Percentiles rank a stretch among this genome's conserved stretches.
phyloP scores from a whole-genome alignment of 2,797 vertebrate species.

The Emys orbicularis region DNA sequence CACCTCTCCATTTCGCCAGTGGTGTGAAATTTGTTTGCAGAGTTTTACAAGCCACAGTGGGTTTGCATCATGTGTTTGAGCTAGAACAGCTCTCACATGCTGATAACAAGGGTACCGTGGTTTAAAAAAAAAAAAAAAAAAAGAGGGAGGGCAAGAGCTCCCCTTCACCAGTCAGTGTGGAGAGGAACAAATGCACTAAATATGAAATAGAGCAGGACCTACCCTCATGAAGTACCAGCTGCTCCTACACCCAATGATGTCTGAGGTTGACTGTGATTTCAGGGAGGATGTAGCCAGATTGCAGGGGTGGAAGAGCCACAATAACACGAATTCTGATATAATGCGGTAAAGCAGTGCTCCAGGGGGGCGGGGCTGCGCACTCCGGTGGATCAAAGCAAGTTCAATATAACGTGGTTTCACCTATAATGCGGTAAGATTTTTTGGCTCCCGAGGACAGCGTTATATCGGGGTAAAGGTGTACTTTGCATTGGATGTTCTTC shows the following conservation, averaged over 20 bases:
- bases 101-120: background rate
- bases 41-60: background rate
- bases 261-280: background rate
- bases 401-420: too few species aligned
- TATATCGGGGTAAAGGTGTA: too few species aligned
- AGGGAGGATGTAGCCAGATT: background rate
- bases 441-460: too few species aligned
- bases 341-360: too few species aligned
- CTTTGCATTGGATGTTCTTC: background rate
- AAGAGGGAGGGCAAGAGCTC: background rate
- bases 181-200: background rate
- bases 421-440: too few species aligned
- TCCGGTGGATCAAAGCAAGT: too few species aligned
- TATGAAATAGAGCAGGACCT: background rate
- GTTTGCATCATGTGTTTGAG: background rate
- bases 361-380: too few species aligned
- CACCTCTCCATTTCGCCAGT: background rate
- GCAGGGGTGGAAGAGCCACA: background rate
- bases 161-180: background rate
- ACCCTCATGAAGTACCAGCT: background rate
- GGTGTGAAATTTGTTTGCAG: background rate
- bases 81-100: background rate
- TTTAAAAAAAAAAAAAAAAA: background rate
- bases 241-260: background rate
- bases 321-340: too few species aligned